A percentile compares a stretch with the other conserved stretches of the same genome.
phyloP scores from a whole-genome alignment of 2,113 vertebrate species.

The Tringa solitaria region DNA sequence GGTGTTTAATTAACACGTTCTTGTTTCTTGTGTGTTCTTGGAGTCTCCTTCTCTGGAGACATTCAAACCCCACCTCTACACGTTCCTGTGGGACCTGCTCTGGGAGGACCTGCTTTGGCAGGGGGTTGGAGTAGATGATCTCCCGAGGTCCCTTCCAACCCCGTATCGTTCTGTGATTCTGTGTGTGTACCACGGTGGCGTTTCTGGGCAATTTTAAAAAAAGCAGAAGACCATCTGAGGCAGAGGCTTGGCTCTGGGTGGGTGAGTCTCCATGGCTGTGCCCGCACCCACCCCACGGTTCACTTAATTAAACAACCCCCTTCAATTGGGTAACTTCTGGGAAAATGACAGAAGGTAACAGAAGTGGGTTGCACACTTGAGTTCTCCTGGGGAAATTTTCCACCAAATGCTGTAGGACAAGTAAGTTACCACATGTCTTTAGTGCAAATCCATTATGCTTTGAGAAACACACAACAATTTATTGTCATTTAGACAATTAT shows the following conservation, averaged over 20 bases:
- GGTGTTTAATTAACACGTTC: accelerated
- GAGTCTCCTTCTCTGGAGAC: too few species aligned
- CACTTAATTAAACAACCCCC: not conserved
- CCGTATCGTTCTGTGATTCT: too few species aligned
- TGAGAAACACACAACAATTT: not conserved
- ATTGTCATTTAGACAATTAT: not conserved
- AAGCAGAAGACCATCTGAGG: not conserved
- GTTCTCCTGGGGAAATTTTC: not conserved
- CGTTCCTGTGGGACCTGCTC: too few species aligned
- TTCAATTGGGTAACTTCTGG: not conserved
- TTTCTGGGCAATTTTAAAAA: not conserved
- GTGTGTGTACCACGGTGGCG: accelerated
- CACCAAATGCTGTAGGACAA: not conserved
- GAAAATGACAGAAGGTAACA: not conserved
- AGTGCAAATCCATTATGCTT: not conserved
- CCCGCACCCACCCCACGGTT: accelerated
- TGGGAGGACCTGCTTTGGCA: too few species aligned
- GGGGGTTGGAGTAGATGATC: too few species aligned
- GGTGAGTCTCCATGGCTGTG: not conserved
- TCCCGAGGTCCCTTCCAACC: too few species aligned
- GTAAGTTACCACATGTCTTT: not conserved
- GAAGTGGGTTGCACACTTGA: not conserved
- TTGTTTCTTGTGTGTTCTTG: not conserved
- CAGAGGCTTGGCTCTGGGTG: not conserved
- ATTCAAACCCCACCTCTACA: too few species aligned